A percentile compares a stretch with the other conserved stretches of the same genome.
phyloP scores from a whole-genome alignment of 1,140 invertebrate genomes.

The Mya arenaria region DNA sequence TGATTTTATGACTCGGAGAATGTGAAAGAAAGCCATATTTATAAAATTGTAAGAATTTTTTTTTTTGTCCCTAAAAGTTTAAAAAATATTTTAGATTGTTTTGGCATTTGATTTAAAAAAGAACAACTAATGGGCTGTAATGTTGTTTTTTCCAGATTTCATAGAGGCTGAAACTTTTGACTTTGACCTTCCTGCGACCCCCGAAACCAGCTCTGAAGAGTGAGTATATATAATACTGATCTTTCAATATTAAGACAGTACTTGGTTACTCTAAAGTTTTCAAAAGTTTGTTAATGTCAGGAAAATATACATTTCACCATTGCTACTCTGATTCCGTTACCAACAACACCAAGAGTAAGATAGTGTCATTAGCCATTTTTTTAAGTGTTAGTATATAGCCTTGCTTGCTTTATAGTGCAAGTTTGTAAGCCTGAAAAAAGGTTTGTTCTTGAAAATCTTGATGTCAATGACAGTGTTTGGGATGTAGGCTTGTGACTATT shows the following conservation, averaged over 20 bases:
- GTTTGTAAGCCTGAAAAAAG: not conserved
- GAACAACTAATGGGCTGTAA: not conserved
- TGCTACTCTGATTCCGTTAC: not conserved
- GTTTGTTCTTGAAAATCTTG: not conserved
- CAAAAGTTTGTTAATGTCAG: not conserved
- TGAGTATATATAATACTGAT: not conserved
- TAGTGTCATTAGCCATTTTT: not conserved
- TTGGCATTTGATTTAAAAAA: not conserved
- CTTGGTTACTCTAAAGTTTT: not conserved
- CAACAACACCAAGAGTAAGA: not conserved
- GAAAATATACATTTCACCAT: not conserved
- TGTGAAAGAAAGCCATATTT: not conserved
- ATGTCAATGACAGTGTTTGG: not conserved
- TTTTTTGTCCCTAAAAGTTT: not conserved
- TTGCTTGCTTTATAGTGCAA: not conserved
- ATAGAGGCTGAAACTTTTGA: slow-evolving; percentile 48
- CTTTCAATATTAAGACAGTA: not conserved
- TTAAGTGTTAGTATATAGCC: not conserved
- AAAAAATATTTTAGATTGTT: not conserved
- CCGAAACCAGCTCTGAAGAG: slow-evolving; percentile 17
- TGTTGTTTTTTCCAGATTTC: not conserved
- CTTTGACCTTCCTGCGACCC: slow-evolving; percentile 34
- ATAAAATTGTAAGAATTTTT: not conserved
- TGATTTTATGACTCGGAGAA: not conserved
- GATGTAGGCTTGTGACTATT: not conserved